These are phyloP conservation scores for Sterna hirundo DNA, from an alignment of 2,113 vertebrate species.

Conservation along the genomic window DNA sequence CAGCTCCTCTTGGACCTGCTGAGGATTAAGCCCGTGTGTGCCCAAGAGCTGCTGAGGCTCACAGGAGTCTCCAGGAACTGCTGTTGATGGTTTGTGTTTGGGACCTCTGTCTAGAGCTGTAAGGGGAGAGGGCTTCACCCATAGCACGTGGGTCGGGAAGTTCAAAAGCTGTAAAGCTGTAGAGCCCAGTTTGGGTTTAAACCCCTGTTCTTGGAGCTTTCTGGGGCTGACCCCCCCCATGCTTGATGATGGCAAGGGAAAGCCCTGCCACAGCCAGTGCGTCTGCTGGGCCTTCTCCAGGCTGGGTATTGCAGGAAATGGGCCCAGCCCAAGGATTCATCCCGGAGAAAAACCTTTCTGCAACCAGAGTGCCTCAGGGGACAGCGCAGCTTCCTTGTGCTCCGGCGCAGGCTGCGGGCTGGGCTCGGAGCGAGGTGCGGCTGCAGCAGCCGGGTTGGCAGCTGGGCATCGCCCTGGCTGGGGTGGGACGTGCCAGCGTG, in stretches of 20 bases:
- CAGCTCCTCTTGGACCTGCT: neutral
- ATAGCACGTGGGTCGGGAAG: neutral
- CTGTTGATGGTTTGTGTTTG: neutral
- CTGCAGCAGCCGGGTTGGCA: neutral
- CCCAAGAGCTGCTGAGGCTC: neutral
- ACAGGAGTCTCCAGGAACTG: fast-evolving
- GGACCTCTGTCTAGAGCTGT: neutral
- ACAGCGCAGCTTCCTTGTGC: neutral
- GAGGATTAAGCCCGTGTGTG: neutral
- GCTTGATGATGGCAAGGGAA: neutral
- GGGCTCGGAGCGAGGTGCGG: fast-evolving
- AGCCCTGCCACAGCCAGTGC: neutral
- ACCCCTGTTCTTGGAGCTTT: neutral
- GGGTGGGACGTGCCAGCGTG: fast-evolving
- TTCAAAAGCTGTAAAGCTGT: neutral
- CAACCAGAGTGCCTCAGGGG: fast-evolving
- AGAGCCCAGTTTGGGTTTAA: neutral
- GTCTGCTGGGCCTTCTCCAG: neutral
- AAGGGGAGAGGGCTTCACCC: neutral
- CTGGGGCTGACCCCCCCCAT: neutral
- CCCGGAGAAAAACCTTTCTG: neutral
- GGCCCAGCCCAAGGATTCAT: neutral
- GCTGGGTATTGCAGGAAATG: neutral
- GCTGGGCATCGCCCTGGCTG: neutral
- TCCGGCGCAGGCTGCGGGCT: fast-evolving